Conservation (phyloP, 2,888 invertebrate species). For the Troides oblongomaculatus region DNA sequence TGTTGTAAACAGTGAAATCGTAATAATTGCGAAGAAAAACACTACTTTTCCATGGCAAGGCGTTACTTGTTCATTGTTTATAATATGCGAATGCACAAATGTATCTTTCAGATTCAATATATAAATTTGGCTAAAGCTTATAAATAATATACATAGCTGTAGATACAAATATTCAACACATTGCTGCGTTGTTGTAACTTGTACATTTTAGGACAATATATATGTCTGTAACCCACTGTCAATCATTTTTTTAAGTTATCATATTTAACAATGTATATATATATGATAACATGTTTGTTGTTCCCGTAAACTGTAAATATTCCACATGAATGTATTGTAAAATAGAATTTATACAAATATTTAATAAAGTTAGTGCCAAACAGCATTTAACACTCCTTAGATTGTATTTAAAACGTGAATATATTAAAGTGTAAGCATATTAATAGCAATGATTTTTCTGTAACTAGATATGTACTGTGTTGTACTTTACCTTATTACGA, state of each 20-base stretch:
- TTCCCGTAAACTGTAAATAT: constrained; percentile 72
- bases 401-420: constrained; percentile 51
- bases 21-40: constrained; percentile 6
- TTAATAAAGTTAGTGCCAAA: constrained; percentile 77
- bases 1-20: constrained; percentile 44
- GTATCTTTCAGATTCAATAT: constrained; percentile 39
- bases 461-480: constrained; percentile 36
- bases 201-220: constrained; percentile 41
- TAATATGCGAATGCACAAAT: constrained; percentile 33
- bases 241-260: constrained; percentile 39
- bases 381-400: constrained; percentile 66
- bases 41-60: background rate
- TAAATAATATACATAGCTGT: constrained; percentile 46
- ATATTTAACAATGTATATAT: constrained; percentile 62
- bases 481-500: constrained; percentile 37
- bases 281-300: constrained; percentile 43
- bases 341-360: constrained; percentile 62
- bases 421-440: constrained; percentile 21
- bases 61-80: constrained; percentile 17
- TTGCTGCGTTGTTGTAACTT: constrained; percentile 46
- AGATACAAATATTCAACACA: constrained; percentile 61
- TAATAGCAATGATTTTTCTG: constrained; percentile 31
- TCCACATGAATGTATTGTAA: constrained; percentile 67
- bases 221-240: constrained; percentile 37
- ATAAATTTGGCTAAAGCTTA: constrained; percentile 56